Evolutionary conservation across 2,113 vertebrate genomes (phyloP), one percentile per base, ranked within the genome.

Genomic region (Oncorhynchus keta): DNA sequence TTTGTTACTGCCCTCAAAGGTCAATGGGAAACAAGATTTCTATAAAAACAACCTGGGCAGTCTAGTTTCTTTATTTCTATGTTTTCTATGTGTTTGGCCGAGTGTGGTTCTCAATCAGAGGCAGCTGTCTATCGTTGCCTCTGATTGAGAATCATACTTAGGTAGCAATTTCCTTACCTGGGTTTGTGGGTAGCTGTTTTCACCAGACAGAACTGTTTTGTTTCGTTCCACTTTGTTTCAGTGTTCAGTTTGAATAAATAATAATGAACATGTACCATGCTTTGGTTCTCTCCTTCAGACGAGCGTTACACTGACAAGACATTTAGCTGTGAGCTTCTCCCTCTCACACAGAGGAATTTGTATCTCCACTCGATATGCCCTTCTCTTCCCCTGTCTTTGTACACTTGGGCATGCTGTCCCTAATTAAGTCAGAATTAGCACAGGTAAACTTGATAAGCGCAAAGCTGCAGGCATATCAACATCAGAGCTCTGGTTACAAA

Each of bases 391-490:
- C 64, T 77, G 75, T 66, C 68, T 83, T 82, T 67, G 77, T 75
- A 74, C 78, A 76, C 75, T 82, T 76, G 28, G 70, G 32, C 69
- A 74, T 61, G 76, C 76, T 62, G 51, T 51, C 69, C 24, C 39
- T 45, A 45, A 45, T 45, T 45, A 45, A 28, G 76, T 75, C 68
- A 20, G 22, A 20, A 39, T 77, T 73, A 73, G 22, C 35, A 62
- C 65, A 73, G 66, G 74, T 45, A 45, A 73, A 59, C 74, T 77
- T 84, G 81, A 86, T 79, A 75, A 78, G 80, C 80, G 71, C 68
- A 26, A 30, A 76, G 74, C 78, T 75, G 51, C 51, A 72, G 74
- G 77, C 67, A 35, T 79, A 81, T 76, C 70, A 70, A 89, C 81
- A 81, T 26, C 72, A 39, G 70, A 81, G 80, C 68, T 2, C 30